Evolutionary conservation across 2,888 invertebrate genomes (phyloP).

Genomic region (Eulithis testata): DNA sequence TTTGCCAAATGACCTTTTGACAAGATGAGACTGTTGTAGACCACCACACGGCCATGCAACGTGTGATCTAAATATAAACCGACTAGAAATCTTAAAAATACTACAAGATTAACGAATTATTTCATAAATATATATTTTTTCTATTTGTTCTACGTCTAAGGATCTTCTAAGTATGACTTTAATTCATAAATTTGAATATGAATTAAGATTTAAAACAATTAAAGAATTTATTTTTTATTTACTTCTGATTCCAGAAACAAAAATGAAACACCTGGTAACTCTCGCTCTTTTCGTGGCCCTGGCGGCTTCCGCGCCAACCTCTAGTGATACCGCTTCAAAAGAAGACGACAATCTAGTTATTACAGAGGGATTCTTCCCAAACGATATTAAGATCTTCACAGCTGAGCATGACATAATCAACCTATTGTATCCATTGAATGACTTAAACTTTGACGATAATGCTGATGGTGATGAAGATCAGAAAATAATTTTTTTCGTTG

Average conservation of each 20-base stretch:
- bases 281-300: constrained; percentile 29
- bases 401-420: constrained; percentile 54
- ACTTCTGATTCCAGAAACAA: constrained; percentile 33
- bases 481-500: constrained; percentile 32
- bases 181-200: too few species aligned
- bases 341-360: constrained; percentile 26
- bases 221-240: not conserved
- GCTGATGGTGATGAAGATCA: constrained; percentile 22
- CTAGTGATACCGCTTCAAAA: constrained; percentile 13
- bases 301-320: constrained; percentile 34
- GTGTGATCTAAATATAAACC: too few species aligned
- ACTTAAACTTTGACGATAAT: constrained; percentile 35
- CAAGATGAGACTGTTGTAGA: too few species aligned
- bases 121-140: too few species aligned
- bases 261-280: constrained; percentile 33
- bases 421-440: constrained; percentile 52
- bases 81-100: too few species aligned
- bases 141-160: too few species aligned
- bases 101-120: too few species aligned
- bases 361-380: constrained; percentile 23
- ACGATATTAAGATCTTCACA: constrained; percentile 41
- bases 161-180: too few species aligned
- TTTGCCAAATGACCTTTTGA: too few species aligned
- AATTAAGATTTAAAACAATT: too few species aligned
- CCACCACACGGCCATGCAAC: too few species aligned